Conservation (phyloP, 2,113 vertebrate species). For the Clarias macrocephalus region DNA sequence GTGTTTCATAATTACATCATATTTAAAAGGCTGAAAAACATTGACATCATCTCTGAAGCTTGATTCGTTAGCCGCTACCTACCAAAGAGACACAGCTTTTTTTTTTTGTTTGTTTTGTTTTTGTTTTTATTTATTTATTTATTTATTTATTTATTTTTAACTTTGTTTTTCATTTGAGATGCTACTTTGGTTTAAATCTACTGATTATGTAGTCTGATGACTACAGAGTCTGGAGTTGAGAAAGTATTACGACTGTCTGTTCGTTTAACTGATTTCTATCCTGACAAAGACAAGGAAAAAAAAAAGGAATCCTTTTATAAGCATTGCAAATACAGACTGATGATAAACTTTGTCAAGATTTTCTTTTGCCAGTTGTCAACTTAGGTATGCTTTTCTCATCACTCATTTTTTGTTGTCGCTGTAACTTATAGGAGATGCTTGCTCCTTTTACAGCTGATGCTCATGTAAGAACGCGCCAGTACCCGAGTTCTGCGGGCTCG, state of each 20-base stretch:
- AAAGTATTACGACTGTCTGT: slow-evolving; percentile 34
- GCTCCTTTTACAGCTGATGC: slow-evolving; percentile 80
- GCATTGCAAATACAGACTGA: slow-evolving; percentile 42
- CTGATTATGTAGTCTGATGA: slow-evolving; percentile 58
- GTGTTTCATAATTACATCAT: slow-evolving; percentile 50
- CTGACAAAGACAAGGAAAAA: neutral
- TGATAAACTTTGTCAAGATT: slow-evolving; percentile 48
- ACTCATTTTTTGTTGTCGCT: slow-evolving; percentile 40
- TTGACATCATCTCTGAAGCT: slow-evolving; percentile 50
- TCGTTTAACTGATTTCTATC: slow-evolving; percentile 26
- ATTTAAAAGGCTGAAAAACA: slow-evolving; percentile 54
- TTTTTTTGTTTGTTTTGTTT: slow-evolving; percentile 31
- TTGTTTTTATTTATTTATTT: neutral
- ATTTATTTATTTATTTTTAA: slow-evolving; percentile 11
- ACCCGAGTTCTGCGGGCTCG: slow-evolving; percentile 67
- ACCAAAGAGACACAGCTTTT: slow-evolving; percentile 58
- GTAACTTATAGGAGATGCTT: slow-evolving; percentile 23
- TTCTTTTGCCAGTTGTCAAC: slow-evolving; percentile 52
- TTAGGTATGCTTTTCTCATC: slow-evolving; percentile 49
- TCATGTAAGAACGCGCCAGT: slow-evolving; percentile 79
- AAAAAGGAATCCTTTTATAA: slow-evolving; percentile 18
- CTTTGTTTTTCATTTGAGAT: slow-evolving; percentile 54
- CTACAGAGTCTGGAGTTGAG: slow-evolving; percentile 54
- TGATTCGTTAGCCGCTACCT: slow-evolving; percentile 47
- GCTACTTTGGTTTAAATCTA: slow-evolving; percentile 76